Evolutionary conservation across 2,888 invertebrate genomes (phyloP).

Genomic region (Nematopogon swammerdamellus): DNA sequence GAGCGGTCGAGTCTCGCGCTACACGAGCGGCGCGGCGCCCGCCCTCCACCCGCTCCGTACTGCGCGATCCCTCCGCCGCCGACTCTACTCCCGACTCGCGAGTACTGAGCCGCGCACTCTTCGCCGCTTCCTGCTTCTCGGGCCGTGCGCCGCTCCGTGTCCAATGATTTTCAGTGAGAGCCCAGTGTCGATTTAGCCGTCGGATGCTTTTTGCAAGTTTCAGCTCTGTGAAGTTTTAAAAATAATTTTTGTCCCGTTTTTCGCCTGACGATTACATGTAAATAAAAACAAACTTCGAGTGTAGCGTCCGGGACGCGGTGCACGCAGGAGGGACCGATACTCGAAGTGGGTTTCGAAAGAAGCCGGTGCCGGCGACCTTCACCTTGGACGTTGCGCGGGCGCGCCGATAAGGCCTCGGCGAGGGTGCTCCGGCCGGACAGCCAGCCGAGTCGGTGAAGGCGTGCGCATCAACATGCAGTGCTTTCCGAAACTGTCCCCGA

Average conservation of each 20-base stretch:
- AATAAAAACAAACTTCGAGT: too few relatives aligned
- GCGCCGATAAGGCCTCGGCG: background rate
- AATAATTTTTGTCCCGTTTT: background rate
- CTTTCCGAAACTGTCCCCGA: conserved; percentile 41
- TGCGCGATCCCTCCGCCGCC: conserved; percentile 10
- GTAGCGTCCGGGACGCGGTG: too few relatives aligned
- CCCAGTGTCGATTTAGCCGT: background rate
- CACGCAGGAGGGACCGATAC: too few relatives aligned
- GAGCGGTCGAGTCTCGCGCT: conserved; percentile 50
- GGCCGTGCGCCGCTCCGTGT: background rate
- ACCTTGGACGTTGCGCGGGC: background rate
- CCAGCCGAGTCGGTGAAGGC: background rate
- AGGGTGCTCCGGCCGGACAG: background rate
- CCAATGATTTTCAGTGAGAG: background rate
- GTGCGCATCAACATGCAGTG: conserved; percentile 33
- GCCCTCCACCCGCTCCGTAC: conserved; percentile 26
- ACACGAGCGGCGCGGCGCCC: conserved; percentile 31
- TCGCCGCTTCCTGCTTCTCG: background rate
- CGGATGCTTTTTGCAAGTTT: background rate
- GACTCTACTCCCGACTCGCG: too few relatives aligned
- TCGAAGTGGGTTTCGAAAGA: too few relatives aligned
- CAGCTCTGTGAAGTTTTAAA: background rate
- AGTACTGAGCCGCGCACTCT: too few relatives aligned
- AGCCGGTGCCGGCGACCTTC: background rate
- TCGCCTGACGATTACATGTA: too few relatives aligned